Conservation (phyloP, 2,113 vertebrate species). For the Myrmecophaga tridactyla region DNA sequence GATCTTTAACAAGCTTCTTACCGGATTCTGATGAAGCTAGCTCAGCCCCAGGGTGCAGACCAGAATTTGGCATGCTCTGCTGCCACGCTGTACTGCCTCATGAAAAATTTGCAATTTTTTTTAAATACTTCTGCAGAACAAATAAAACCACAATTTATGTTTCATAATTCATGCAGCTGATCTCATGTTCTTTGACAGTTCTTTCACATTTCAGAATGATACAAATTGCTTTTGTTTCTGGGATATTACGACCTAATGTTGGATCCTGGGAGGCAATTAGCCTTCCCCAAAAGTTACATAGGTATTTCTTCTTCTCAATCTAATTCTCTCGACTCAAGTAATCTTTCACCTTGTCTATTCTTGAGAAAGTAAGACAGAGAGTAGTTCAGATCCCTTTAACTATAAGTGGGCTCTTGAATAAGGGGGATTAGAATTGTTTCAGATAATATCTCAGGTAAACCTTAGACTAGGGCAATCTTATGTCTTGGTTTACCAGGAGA, state of each 20-base stretch:
- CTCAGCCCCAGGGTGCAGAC: neutral
- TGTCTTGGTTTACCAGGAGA: neutral
- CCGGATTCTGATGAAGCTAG: neutral
- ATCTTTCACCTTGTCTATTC: neutral
- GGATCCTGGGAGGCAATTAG: neutral
- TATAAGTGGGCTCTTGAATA: neutral
- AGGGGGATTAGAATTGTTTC: neutral
- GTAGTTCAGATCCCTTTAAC: neutral
- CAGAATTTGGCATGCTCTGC: neutral
- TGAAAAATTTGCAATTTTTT: conserved; percentile 8
- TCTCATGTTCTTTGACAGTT: conserved; percentile 27
- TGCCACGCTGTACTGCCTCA: neutral
- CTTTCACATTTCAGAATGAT: conserved; percentile 24
- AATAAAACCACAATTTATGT: conserved; percentile 59
- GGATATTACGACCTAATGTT: neutral
- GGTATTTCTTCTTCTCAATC: neutral
- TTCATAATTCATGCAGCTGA: conserved; percentile 15
- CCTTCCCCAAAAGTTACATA: neutral
- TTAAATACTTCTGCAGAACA: conserved; percentile 35
- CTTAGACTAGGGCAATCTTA: neutral
- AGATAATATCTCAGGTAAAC: neutral
- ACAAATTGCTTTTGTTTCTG: neutral
- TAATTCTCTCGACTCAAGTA: neutral
- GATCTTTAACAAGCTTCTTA: conserved; percentile 8
- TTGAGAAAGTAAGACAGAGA: neutral